phyloP scores from a whole-genome alignment of 1,140 invertebrate genomes.

The Panagrolaimus sp. region DNA sequence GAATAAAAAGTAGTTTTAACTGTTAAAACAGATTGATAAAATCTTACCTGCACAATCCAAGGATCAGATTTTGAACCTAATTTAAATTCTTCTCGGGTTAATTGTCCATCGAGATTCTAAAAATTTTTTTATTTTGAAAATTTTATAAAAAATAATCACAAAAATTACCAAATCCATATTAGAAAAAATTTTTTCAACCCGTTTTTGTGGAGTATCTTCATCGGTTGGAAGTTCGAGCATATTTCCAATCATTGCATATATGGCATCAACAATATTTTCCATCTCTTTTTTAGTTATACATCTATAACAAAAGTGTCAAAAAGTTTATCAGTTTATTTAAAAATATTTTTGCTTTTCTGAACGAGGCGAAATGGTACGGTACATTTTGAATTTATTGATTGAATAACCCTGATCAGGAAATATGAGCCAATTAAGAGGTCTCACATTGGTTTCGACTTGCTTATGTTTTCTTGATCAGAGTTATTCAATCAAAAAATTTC shows the following conservation, averaged over 20 bases:
- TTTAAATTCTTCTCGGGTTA: constrained; percentile 64
- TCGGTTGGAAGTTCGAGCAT: constrained; percentile 63
- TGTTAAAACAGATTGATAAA: no score
- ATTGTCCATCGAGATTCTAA: constrained; percentile 63
- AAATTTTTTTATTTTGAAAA: constrained; percentile 20
- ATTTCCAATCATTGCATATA: constrained; percentile 63
- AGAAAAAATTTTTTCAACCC: constrained; percentile 64
- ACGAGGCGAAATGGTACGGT: no score
- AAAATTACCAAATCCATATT: constrained; percentile 63
- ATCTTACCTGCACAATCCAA: constrained; percentile 62
- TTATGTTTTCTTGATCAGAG: constrained; percentile 54
- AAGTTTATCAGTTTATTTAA: no score
- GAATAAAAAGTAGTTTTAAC: no score
- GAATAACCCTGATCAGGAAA: no score
- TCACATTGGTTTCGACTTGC: constrained; percentile 18
- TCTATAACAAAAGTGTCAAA: background rate
- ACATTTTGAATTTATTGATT: no score
- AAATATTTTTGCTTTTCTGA: no score
- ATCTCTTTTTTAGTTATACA: constrained; percentile 52
- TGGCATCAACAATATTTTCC: constrained; percentile 63
- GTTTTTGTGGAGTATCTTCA: constrained; percentile 64
- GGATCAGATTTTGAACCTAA: constrained; percentile 64
- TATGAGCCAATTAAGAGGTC: no score
- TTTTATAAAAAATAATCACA: background rate
- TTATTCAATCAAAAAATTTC: no score